Conservation (phyloP, 2,797 vertebrate genomes). For the Anableps anableps region DNA sequence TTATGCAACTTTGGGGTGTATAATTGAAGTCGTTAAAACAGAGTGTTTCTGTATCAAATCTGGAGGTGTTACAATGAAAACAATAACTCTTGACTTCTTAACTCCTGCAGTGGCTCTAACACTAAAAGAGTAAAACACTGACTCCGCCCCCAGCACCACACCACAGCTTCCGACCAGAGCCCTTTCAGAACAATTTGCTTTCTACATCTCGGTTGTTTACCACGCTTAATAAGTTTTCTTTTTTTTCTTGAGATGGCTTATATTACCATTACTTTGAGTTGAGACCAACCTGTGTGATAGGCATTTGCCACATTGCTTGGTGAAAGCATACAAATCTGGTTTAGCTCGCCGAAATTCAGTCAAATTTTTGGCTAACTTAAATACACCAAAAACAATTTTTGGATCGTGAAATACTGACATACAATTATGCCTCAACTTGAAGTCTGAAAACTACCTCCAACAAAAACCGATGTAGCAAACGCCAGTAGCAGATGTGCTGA, state of each 20-base stretch:
- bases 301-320: not conserved
- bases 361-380: too few species aligned
- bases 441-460: too few species aligned
- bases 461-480: too few species aligned
- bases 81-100: not conserved
- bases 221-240: not conserved
- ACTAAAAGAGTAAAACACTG: not conserved
- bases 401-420: too few species aligned
- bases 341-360: not conserved
- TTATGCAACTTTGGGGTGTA: not conserved
- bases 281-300: not conserved
- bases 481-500: too few species aligned
- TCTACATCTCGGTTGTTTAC: not conserved
- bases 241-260: not conserved
- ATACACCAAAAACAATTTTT: too few species aligned
- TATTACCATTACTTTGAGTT: not conserved
- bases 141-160: not conserved
- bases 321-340: not conserved
- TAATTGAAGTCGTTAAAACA: not conserved
- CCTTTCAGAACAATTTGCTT: not conserved
- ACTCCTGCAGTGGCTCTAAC: not conserved
- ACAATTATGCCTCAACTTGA: too few species aligned
- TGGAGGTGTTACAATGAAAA: not conserved
- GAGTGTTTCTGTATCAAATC: not conserved
- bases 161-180: not conserved